Evolutionary conservation across 2,113 vertebrate species (phyloP).

Genomic region (Lucifuga dentata): DNA sequence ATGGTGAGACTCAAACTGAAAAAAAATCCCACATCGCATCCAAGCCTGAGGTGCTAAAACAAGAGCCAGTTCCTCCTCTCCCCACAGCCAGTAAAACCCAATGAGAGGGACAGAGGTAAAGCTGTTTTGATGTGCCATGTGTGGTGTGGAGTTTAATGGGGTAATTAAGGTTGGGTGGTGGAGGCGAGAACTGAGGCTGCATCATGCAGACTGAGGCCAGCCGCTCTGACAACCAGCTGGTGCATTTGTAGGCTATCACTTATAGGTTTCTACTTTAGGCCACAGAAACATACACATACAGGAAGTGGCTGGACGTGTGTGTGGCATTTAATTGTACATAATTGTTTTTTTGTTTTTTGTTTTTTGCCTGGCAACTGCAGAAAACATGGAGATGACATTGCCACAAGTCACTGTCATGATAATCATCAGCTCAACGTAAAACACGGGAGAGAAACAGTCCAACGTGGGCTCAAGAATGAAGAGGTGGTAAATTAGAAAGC

Average conservation of each 20-base stretch:
- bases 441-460: slow-evolving; percentile 8
- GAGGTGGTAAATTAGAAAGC: slow-evolving; percentile 35
- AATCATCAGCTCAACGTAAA: too few relatives aligned
- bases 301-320: slow-evolving; percentile 30
- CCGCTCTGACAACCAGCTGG: slow-evolving; percentile 65
- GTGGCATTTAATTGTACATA: too few relatives aligned
- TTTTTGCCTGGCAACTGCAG: not conserved
- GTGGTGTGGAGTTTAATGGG: slow-evolving; percentile 67
- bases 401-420: too few relatives aligned
- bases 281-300: slow-evolving; percentile 15
- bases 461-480: slow-evolving; percentile 20
- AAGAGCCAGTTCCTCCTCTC: slow-evolving; percentile 50
- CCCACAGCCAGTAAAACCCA: slow-evolving; percentile 38
- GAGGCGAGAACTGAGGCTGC: slow-evolving; percentile 53
- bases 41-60: slow-evolving; percentile 70
- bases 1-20: slow-evolving; percentile 51
- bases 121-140: slow-evolving; percentile 76
- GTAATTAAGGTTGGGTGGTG: slow-evolving; percentile 72
- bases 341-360: not conserved
- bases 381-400: too few relatives aligned
- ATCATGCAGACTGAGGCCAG: slow-evolving; percentile 55
- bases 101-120: slow-evolving; percentile 43
- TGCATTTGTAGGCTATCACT: slow-evolving; percentile 63
- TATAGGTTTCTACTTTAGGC: slow-evolving; percentile 39
- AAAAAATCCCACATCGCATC: slow-evolving; percentile 52